Conservation (phyloP, 2,113 vertebrate species). For the Halcyon malimbica region DNA sequence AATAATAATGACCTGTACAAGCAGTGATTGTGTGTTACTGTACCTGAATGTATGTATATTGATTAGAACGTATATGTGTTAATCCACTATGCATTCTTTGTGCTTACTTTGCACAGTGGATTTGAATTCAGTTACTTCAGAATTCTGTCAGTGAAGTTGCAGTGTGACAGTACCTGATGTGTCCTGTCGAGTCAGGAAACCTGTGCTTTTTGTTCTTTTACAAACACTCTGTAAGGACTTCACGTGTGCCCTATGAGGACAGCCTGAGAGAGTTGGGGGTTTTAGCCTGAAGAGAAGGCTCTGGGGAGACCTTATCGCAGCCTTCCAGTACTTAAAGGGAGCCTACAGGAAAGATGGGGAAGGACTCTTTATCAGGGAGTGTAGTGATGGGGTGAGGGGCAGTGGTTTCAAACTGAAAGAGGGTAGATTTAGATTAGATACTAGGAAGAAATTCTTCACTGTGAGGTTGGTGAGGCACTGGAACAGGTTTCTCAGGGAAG, state of each 20-base stretch:
- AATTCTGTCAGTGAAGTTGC: background rate
- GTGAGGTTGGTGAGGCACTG: background rate
- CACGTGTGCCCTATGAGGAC: background rate
- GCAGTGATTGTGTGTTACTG: background rate
- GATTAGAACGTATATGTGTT: background rate
- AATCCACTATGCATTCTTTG: constrained; percentile 7
- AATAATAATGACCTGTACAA: background rate
- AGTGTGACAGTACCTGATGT: background rate
- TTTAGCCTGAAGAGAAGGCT: background rate
- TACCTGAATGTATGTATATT: background rate
- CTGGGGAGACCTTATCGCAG: background rate
- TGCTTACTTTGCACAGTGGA: constrained; percentile 31
- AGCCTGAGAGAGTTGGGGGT: background rate
- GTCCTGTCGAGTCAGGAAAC: background rate
- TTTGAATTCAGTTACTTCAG: background rate
- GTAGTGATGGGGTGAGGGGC: background rate
- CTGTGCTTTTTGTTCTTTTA: background rate
- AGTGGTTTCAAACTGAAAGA: background rate
- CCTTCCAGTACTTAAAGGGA: background rate
- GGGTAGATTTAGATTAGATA: background rate
- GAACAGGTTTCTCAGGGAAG: background rate
- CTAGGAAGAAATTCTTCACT: background rate
- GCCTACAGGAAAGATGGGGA: background rate
- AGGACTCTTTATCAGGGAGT: background rate
- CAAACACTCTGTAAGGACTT: background rate